Evolutionary conservation across 2,888 invertebrate genomes (phyloP).

Genomic region (Eupithecia inturbata): DNA sequence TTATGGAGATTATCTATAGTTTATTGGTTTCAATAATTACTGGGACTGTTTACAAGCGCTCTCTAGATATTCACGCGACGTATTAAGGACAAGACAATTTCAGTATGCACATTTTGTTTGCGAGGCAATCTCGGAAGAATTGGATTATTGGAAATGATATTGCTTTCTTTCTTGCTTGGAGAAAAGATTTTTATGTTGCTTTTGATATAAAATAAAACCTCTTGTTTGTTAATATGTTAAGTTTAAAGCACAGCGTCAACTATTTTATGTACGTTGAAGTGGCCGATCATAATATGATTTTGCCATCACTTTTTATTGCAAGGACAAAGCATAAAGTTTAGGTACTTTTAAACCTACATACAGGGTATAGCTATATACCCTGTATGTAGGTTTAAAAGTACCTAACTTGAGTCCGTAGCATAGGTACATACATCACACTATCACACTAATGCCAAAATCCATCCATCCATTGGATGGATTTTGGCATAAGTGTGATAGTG

Average conservation of each 20-base stretch:
- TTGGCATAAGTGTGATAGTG: too few species aligned
- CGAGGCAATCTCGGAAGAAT: not conserved
- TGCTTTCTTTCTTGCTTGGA: not conserved
- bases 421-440: not conserved
- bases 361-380: too few species aligned
- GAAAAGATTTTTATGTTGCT: not conserved
- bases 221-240: not conserved
- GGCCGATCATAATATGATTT: not conserved
- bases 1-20: conserved; percentile 16
- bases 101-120: not conserved
- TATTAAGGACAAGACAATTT: not conserved
- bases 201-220: not conserved
- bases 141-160: not conserved
- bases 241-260: not conserved
- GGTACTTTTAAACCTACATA: too few species aligned
- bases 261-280: not conserved
- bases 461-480: too few species aligned
- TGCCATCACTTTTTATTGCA: not conserved
- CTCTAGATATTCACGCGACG: not conserved
- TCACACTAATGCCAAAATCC: too few species aligned
- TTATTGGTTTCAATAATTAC: conserved; percentile 13
- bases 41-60: not conserved
- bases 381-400: too few species aligned
- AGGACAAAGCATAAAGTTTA: not conserved
- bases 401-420: too few species aligned